These are phyloP conservation scores for Arion vulgaris DNA, from an alignment of 1,140 invertebrate species.

Conservation along the genomic window DNA sequence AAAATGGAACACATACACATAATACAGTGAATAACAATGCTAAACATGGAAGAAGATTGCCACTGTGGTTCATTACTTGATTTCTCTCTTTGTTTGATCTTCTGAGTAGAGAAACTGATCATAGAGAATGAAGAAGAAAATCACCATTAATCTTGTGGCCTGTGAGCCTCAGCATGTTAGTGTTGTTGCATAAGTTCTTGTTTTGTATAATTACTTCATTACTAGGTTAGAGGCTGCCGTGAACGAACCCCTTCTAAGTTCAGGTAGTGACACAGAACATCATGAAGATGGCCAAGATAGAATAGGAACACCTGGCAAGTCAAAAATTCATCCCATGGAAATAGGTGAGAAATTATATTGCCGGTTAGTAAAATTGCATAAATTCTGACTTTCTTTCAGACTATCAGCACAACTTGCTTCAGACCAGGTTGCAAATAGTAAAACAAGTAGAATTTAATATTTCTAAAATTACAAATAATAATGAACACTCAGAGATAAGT, in stretches of 20 bases:
- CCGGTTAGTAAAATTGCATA: not conserved
- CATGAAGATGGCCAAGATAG: slow-evolving; percentile 56
- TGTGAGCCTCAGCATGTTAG: not conserved
- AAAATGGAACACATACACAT: no score
- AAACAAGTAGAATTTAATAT: no score
- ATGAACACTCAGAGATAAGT: no score
- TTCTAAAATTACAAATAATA: no score
- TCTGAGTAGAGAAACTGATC: no score
- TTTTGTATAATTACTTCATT: not conserved
- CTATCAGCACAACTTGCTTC: not conserved
- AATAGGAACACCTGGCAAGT: slow-evolving; percentile 51
- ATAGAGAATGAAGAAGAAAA: no score
- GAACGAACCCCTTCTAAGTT: slow-evolving; percentile 51
- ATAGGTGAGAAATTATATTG: slow-evolving; percentile 46
- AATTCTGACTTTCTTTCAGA: not conserved
- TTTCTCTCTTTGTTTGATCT: no score
- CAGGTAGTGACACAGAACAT: slow-evolving; percentile 57
- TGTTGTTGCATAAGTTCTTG: not conserved
- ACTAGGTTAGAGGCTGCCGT: not conserved
- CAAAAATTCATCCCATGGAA: slow-evolving; percentile 65
- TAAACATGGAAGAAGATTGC: no score
- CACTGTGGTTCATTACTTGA: no score
- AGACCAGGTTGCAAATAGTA: no score
- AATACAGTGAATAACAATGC: no score
- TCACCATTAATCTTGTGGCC: not conserved